phyloP scores from a whole-genome alignment of 2,888 invertebrate genomes.

The Tinea trinotella region DNA sequence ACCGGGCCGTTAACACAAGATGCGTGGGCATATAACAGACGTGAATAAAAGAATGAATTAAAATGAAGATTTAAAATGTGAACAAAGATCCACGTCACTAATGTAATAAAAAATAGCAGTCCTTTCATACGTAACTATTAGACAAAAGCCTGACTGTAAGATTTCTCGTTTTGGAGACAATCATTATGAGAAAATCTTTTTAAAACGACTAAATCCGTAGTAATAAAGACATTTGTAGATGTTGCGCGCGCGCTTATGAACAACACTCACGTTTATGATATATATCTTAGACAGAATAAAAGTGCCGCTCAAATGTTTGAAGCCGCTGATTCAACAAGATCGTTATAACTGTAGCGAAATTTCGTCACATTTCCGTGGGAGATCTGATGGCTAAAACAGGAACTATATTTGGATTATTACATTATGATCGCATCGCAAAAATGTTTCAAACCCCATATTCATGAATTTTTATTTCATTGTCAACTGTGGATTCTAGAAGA shows the following conservation, averaged over 20 bases:
- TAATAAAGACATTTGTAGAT: constrained; percentile 73
- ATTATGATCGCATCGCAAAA: background rate
- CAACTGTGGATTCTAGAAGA: too few species aligned
- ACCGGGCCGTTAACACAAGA: too few species aligned
- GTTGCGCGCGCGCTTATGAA: constrained; percentile 62
- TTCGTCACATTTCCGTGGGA: constrained; percentile 23
- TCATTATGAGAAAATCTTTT: constrained; percentile 71
- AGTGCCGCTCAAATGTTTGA: constrained; percentile 63
- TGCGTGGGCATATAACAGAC: background rate
- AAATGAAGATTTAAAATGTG: background rate
- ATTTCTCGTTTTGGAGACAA: constrained; percentile 68
- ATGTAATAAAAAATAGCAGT: constrained; percentile 7
- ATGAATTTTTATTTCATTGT: too few species aligned
- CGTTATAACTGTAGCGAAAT: constrained; percentile 45
- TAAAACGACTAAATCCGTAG: constrained; percentile 31
- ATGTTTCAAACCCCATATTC: too few species aligned
- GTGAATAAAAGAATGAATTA: background rate
- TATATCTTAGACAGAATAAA: constrained; percentile 66
- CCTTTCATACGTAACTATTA: constrained; percentile 41
- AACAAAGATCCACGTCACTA: background rate
- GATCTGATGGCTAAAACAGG: constrained; percentile 1
- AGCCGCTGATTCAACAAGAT: constrained; percentile 54
- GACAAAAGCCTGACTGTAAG: constrained; percentile 65
- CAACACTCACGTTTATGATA: constrained; percentile 69
- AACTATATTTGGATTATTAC: background rate